These are phyloP conservation scores for Chymomyza caudatula DNA, from an alignment of 2,888 invertebrate genomes.

Conservation along the genomic window DNA sequence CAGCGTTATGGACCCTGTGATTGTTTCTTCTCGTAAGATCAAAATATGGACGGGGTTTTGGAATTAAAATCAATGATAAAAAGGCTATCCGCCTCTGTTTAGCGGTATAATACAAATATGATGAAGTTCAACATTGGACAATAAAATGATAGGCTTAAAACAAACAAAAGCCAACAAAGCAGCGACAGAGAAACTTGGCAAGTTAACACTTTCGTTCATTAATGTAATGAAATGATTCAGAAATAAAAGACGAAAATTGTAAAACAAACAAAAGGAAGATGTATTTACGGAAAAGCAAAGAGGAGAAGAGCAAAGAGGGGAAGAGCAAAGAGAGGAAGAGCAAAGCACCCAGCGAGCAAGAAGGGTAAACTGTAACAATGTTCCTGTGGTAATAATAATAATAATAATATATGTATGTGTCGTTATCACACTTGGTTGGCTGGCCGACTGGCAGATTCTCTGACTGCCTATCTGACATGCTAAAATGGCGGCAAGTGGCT, in stretches of 20 bases:
- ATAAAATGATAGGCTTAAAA: neutral
- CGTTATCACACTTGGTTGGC: too few relatives aligned
- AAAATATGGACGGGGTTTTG: neutral
- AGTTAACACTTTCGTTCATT: slow-evolving; percentile 70
- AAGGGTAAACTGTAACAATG: slow-evolving; percentile 62
- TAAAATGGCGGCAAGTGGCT: slow-evolving; percentile 58
- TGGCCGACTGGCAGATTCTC: neutral
- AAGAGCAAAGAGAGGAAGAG: slow-evolving; percentile 4
- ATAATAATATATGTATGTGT: slow-evolving; percentile 32
- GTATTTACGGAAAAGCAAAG: slow-evolving; percentile 60
- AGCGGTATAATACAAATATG: too few relatives aligned
- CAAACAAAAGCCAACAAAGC: neutral
- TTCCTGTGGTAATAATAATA: slow-evolving; percentile 49
- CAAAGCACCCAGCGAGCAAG: slow-evolving; percentile 15
- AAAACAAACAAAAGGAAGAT: slow-evolving; percentile 23
- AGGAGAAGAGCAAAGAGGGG: slow-evolving; percentile 41
- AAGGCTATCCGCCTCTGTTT: too few relatives aligned
- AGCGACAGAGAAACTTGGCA: slow-evolving; percentile 44
- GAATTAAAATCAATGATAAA: too few relatives aligned
- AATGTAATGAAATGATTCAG: slow-evolving; percentile 66
- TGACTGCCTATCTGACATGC: slow-evolving; percentile 19
- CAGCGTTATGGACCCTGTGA: too few relatives aligned
- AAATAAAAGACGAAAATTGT: slow-evolving; percentile 49
- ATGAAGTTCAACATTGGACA: too few relatives aligned
- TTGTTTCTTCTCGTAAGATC: too few relatives aligned